These are phyloP conservation scores for Nomada goodeniana DNA, from an alignment of 2,888 invertebrate species.

Conservation along the genomic window DNA sequence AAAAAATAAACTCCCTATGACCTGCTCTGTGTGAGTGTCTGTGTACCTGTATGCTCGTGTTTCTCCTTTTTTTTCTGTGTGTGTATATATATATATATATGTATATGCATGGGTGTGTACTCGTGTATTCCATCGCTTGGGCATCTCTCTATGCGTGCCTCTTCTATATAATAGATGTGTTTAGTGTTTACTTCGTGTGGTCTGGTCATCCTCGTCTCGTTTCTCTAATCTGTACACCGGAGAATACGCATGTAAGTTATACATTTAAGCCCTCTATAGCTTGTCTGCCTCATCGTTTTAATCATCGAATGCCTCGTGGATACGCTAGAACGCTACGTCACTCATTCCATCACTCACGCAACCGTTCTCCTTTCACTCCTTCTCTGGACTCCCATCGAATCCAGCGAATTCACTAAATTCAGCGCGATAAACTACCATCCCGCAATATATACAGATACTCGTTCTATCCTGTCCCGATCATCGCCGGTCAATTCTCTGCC, in stretches of 20 bases:
- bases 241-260: conserved; percentile 72
- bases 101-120: conserved; percentile 47
- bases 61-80: conserved; percentile 45
- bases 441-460: conserved; percentile 70
- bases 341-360: conserved; percentile 60
- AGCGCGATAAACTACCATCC: conserved; percentile 64
- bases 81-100: conserved; percentile 26
- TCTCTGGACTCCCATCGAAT: conserved; percentile 28
- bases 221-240: conserved; percentile 76
- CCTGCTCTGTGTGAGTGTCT: conserved; percentile 68
- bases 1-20: conserved; percentile 83
- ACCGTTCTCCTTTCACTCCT: conserved; percentile 51
- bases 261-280: conserved; percentile 78
- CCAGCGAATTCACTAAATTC: conserved; percentile 67
- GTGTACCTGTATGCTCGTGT: conserved; percentile 51
- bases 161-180: conserved; percentile 39
- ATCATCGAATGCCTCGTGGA: conserved; percentile 75
- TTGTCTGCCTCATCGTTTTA: conserved; percentile 33
- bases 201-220: conserved; percentile 64
- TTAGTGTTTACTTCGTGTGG: conserved; percentile 43
- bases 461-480: conserved; percentile 21
- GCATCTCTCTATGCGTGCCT: conserved; percentile 52
- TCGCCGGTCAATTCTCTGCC: conserved; percentile 4
- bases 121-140: conserved; percentile 35
- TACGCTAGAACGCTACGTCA: conserved; percentile 67